Evolutionary conservation across 1,140 invertebrate genomes (phyloP).

Genomic region (Sycobia sp.): DNA sequence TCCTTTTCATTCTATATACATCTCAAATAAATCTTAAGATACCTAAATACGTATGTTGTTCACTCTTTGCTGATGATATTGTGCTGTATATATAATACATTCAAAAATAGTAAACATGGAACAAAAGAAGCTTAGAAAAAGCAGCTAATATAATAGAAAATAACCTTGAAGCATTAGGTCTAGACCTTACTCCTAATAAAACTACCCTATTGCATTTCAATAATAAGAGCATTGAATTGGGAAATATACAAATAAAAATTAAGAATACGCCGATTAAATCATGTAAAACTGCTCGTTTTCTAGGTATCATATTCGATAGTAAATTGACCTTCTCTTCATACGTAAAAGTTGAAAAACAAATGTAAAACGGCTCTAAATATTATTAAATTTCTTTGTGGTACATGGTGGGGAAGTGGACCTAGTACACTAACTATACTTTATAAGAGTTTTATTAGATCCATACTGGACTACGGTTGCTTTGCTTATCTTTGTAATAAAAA

Average conservation of each 20-base stretch:
- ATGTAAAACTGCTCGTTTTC: no score
- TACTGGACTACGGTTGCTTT: no score
- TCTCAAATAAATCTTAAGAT: no score
- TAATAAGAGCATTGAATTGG: background rate
- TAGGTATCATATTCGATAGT: background rate
- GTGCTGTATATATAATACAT: background rate
- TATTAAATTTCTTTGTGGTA: no score
- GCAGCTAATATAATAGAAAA: background rate
- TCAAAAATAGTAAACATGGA: background rate
- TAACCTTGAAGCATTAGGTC: background rate
- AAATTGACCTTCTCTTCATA: background rate
- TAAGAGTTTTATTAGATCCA: no score
- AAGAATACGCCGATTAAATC: background rate
- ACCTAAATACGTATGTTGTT: no score
- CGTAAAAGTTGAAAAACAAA: no score
- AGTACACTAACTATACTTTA: background rate
- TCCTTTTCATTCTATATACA: no score
- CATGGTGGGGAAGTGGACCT: background rate
- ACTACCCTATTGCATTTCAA: slow-evolving; percentile 6
- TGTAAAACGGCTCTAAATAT: background rate
- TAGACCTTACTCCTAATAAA: no score
- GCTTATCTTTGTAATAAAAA: background rate
- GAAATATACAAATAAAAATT: background rate
- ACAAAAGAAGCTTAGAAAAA: background rate
- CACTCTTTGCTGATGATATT: slow-evolving; percentile 12